Evolutionary conservation across 2,888 invertebrate species (phyloP).

Genomic region (Drosophila borborema): DNA sequence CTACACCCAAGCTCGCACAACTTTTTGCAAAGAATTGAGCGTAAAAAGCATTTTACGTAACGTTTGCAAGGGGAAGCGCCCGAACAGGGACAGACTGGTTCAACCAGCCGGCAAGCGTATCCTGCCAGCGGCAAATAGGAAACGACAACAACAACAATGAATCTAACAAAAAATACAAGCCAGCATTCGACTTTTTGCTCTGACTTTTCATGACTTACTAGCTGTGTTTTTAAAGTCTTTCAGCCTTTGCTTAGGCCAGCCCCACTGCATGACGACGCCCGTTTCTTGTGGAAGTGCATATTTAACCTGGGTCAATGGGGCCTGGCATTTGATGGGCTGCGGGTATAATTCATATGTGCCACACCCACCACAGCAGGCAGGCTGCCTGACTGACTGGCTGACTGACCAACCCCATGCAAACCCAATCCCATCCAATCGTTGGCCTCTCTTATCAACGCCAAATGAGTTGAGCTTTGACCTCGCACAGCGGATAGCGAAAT

Average conservation of each 20-base stretch:
- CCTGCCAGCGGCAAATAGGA: constrained; percentile 60
- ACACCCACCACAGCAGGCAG: constrained; percentile 15
- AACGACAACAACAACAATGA: constrained; percentile 48
- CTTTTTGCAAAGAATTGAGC: constrained; percentile 40
- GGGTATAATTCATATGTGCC: constrained; percentile 32
- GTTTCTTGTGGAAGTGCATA: constrained; percentile 45
- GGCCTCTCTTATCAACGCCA: constrained; percentile 8
- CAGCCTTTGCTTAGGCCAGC: not conserved
- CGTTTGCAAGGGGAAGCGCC: constrained; percentile 30
- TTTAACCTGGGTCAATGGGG: constrained; percentile 45
- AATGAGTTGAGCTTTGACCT: constrained; percentile 64
- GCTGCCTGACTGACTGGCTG: not conserved
- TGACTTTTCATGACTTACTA: constrained; percentile 37
- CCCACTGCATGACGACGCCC: not conserved
- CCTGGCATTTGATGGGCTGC: constrained; percentile 22
- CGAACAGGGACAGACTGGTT: constrained; percentile 13
- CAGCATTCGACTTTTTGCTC: constrained; percentile 55
- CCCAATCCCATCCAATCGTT: not conserved
- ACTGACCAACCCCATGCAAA: not conserved
- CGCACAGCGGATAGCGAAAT: constrained; percentile 27
- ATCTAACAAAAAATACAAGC: constrained; percentile 15
- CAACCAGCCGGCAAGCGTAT: constrained; percentile 50
- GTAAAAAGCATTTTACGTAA: constrained; percentile 66
- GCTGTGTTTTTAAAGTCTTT: constrained; percentile 11
- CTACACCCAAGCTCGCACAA: constrained; percentile 9